Conservation (phyloP, 2,797 vertebrate genomes). For the Decapterus maruadsi region DNA sequence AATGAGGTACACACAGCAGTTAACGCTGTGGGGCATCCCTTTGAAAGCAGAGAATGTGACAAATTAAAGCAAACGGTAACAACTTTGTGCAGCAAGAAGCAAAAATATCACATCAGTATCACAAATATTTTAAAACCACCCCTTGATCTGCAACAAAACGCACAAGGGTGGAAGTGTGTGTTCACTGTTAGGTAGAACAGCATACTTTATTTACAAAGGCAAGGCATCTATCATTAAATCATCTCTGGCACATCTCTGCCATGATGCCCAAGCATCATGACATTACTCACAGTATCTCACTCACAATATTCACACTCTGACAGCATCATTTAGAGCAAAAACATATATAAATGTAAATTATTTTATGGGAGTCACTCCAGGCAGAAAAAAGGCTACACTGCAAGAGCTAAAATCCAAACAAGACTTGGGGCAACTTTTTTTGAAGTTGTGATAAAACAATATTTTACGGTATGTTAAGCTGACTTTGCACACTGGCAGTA, state of each 20-base stretch:
- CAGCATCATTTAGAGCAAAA: slow-evolving; percentile 7
- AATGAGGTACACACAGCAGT: slow-evolving; percentile 10
- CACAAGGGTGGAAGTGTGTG: background rate
- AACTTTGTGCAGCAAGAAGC: background rate
- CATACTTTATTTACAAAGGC: slow-evolving; percentile 10
- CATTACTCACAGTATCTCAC: background rate
- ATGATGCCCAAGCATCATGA: background rate
- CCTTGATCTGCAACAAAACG: slow-evolving; percentile 25
- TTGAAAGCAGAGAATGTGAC: slow-evolving; percentile 33
- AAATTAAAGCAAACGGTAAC: slow-evolving; percentile 14
- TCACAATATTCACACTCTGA: background rate
- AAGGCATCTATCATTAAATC: slow-evolving; percentile 1
- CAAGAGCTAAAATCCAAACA: slow-evolving; percentile 35
- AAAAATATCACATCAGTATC: slow-evolving; percentile 6
- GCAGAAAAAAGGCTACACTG: background rate
- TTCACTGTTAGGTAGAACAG: slow-evolving; percentile 1
- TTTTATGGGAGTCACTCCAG: slow-evolving; percentile 31
- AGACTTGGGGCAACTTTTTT: slow-evolving; percentile 37
- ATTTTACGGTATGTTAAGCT: slow-evolving; percentile 42
- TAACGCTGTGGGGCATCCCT: slow-evolving; percentile 5
- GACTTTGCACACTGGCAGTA: slow-evolving; percentile 32
- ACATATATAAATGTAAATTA: slow-evolving; percentile 23
- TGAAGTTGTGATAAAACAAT: slow-evolving; percentile 46
- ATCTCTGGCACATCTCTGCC: background rate
- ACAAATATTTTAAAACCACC: slow-evolving; percentile 31